phyloP scores from a whole-genome alignment of 2,797 vertebrate genomes.

The Meda fulgida region DNA sequence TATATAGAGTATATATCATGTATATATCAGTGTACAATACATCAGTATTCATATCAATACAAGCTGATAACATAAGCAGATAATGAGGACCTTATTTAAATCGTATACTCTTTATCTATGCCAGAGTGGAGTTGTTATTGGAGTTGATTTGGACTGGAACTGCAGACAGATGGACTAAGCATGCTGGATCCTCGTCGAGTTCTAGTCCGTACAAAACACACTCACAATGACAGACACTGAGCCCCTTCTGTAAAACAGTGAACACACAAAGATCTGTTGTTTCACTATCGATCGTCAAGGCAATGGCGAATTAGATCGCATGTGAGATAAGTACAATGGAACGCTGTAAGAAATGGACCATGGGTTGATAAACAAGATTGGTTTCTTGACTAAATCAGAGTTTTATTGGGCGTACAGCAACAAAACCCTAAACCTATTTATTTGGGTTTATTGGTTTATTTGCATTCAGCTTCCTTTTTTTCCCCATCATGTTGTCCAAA shows the following conservation, averaged over 20 bases:
- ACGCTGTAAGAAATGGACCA: slow-evolving; percentile 2
- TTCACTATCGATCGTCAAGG: slow-evolving; percentile 40
- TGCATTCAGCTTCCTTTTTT: background rate
- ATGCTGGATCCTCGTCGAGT: slow-evolving; percentile 74
- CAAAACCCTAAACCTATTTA: background rate
- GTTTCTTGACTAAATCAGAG: background rate
- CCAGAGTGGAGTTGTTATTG: slow-evolving; percentile 26
- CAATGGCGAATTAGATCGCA: slow-evolving; percentile 17
- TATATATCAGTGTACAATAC: background rate
- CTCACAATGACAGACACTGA: slow-evolving; percentile 42
- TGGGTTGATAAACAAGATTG: background rate
- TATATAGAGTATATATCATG: no score
- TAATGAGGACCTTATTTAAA: background rate
- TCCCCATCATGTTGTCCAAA: background rate
- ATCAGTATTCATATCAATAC: background rate
- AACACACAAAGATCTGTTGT: slow-evolving; percentile 38
- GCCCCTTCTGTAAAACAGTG: slow-evolving; percentile 46
- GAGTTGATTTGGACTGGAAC: slow-evolving; percentile 46
- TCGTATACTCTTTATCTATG: background rate
- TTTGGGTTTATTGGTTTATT: background rate
- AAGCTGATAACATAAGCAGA: background rate
- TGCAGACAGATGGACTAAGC: slow-evolving; percentile 78
- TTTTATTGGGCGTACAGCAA: background rate
- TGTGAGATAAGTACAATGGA: slow-evolving; percentile 22
- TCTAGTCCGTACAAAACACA: slow-evolving; percentile 59